phyloP scores from a whole-genome alignment of 2,113 vertebrate species.

The Etia nguti region DNA sequence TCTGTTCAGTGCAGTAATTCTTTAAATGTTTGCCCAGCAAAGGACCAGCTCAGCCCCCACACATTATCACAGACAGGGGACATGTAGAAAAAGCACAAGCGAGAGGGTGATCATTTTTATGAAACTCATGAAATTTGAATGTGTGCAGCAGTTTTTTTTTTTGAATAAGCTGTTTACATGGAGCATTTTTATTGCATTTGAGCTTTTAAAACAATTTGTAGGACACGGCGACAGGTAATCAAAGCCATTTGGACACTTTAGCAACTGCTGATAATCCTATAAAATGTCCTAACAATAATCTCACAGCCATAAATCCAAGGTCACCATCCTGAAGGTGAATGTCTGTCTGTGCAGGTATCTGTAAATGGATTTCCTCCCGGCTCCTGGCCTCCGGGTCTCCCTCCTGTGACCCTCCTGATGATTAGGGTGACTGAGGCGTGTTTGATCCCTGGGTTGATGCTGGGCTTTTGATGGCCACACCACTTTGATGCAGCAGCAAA shows the following conservation, averaged over 20 bases:
- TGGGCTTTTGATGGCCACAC: constrained; percentile 45
- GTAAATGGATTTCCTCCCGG: constrained; percentile 37
- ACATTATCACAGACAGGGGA: not conserved
- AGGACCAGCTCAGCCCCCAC: not conserved
- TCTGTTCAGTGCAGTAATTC: not conserved
- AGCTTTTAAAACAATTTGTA: not conserved
- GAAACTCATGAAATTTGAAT: not conserved
- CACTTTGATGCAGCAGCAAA: constrained; percentile 42
- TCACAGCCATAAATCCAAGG: constrained; percentile 4
- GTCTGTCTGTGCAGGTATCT: not conserved
- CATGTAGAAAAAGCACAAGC: too few species aligned
- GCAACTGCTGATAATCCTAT: not conserved
- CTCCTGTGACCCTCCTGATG: constrained; percentile 39
- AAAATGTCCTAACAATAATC: not conserved
- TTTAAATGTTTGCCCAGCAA: not conserved
- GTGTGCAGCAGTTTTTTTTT: not conserved
- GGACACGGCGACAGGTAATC: not conserved
- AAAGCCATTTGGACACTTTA: not conserved
- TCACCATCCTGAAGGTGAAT: constrained; percentile 17
- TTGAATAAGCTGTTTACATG: rapidly evolving
- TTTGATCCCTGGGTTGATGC: constrained; percentile 50
- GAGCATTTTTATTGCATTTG: not conserved
- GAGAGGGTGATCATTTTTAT: not conserved
- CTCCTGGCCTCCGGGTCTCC: constrained; percentile 26
- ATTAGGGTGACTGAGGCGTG: constrained; percentile 37